Percentiles rank a stretch among this genome's conserved stretches.
Conservation (phyloP, 2,888 invertebrate genomes). For the Ferdinandea cuprea region DNA sequence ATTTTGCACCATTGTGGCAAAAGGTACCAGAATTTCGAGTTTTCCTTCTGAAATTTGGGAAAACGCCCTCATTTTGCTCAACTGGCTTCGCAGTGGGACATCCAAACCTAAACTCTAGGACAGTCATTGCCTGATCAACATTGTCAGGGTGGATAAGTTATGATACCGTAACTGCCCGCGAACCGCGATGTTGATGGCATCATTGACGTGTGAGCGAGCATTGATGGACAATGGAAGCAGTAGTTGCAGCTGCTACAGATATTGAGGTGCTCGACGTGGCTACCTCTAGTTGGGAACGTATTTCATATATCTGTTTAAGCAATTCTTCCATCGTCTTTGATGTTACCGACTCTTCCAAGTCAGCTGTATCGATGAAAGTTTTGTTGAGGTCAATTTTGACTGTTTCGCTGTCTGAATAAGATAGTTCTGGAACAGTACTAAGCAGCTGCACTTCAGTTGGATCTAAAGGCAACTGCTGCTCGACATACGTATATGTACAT, state of each 20-base stretch:
- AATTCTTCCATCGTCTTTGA: no score
- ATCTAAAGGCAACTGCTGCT: slow-evolving; percentile 5
- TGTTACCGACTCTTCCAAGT: no score
- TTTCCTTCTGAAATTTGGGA: slow-evolving; percentile 15
- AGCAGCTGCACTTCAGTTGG: slow-evolving; percentile 13
- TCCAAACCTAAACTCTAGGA: slow-evolving; percentile 35
- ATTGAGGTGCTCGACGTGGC: slow-evolving; percentile 10
- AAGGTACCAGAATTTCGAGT: slow-evolving; percentile 21
- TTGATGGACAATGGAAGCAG: neutral
- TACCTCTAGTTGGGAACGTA: slow-evolving; percentile 32
- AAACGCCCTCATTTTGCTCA: slow-evolving; percentile 34
- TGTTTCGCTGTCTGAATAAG: slow-evolving; percentile 4
- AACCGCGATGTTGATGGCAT: slow-evolving; percentile 3
- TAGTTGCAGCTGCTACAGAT: slow-evolving; percentile 14
- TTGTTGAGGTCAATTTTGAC: neutral
- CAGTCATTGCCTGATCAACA: slow-evolving; percentile 29
- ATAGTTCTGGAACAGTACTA: slow-evolving; percentile 3
- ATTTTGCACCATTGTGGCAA: slow-evolving; percentile 31
- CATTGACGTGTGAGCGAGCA: slow-evolving; percentile 6
- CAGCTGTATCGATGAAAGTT: slow-evolving; percentile 2
- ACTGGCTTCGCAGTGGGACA: slow-evolving; percentile 38
- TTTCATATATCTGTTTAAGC: slow-evolving; percentile 16
- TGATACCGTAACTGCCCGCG: slow-evolving; percentile 30
- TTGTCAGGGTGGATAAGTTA: slow-evolving; percentile 43
- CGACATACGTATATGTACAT: slow-evolving; percentile 29